A percentile compares a stretch with the other conserved stretches of the same genome.
These are phyloP conservation scores for Diloba caeruleocephala DNA, from an alignment of 2,888 invertebrate species.

Conservation along the genomic window DNA sequence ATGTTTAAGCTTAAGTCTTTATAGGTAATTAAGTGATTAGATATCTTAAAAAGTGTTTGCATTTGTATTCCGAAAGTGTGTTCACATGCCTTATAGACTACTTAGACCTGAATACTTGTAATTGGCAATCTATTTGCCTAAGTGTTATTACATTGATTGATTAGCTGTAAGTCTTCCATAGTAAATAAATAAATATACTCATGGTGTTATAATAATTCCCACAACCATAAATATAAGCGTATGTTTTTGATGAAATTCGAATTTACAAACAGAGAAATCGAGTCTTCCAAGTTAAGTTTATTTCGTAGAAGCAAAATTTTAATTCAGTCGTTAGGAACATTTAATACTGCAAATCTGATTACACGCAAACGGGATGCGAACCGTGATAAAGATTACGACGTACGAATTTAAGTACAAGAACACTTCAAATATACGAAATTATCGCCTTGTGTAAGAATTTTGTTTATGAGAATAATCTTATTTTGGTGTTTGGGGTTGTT, in stretches of 20 bases:
- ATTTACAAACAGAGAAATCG: constrained; percentile 39
- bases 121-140: too few relatives aligned
- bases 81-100: too few relatives aligned
- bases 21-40: too few relatives aligned
- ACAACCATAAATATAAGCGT: too few relatives aligned
- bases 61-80: too few relatives aligned
- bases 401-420: constrained; percentile 9
- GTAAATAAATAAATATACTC: too few relatives aligned
- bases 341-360: constrained; percentile 72
- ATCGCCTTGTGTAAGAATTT: constrained; percentile 17
- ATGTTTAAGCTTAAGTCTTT: too few relatives aligned
- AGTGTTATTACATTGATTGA: too few relatives aligned
- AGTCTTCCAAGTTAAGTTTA: constrained; percentile 58
- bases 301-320: constrained; percentile 61
- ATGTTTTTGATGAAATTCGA: constrained; percentile 4
- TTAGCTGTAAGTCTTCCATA: too few relatives aligned
- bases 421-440: constrained; percentile 29
- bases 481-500: constrained; percentile 5
- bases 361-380: constrained; percentile 43
- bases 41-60: too few relatives aligned
- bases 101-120: too few relatives aligned
- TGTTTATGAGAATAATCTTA: constrained; percentile 21
- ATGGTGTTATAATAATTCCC: too few relatives aligned
- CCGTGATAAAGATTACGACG: constrained; percentile 33
- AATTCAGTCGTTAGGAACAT: constrained; percentile 65